Evolutionary conservation across 2,113 vertebrate genomes (phyloP).

Genomic region (Urocitellus parryii): DNA sequence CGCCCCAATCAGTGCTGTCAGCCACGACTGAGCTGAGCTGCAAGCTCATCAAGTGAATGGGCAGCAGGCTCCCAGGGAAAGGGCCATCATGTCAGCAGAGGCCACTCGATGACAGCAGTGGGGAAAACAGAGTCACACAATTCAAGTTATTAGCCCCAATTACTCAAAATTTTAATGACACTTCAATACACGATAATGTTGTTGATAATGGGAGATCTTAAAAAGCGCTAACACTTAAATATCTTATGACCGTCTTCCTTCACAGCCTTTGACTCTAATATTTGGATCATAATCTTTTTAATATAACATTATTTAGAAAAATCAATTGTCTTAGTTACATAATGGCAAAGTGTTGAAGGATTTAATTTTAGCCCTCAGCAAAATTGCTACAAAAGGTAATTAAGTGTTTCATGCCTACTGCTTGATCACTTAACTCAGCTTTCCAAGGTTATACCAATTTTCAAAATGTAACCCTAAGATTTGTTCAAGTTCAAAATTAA

Average conservation of each 20-base stretch:
- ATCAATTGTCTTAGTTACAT: constrained; percentile 91
- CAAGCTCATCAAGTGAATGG: constrained; percentile 89
- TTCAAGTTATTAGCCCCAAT: constrained; percentile 88
- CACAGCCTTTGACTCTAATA: constrained; percentile 88
- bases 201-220: constrained; percentile 87
- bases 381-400: constrained; percentile 88
- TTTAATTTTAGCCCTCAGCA: constrained; percentile 90
- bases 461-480: constrained; percentile 83
- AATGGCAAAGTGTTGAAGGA: constrained; percentile 87
- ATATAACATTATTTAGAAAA: constrained; percentile 91
- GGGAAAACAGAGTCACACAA: constrained; percentile 87
- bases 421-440: constrained; percentile 84
- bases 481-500: constrained; percentile 83
- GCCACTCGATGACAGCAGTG: constrained; percentile 84
- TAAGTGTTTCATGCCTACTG: constrained; percentile 87
- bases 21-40: constrained; percentile 89
- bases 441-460: constrained; percentile 89
- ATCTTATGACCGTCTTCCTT: constrained; percentile 88
- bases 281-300: constrained; percentile 90
- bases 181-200: constrained; percentile 87
- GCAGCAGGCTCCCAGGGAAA: constrained; percentile 88
- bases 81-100: constrained; percentile 85
- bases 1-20: constrained; percentile 91
- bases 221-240: constrained; percentile 85
- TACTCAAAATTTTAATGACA: constrained; percentile 89